phyloP scores from a whole-genome alignment of 2,888 invertebrate genomes.

The Xestobium rufovillosum region DNA sequence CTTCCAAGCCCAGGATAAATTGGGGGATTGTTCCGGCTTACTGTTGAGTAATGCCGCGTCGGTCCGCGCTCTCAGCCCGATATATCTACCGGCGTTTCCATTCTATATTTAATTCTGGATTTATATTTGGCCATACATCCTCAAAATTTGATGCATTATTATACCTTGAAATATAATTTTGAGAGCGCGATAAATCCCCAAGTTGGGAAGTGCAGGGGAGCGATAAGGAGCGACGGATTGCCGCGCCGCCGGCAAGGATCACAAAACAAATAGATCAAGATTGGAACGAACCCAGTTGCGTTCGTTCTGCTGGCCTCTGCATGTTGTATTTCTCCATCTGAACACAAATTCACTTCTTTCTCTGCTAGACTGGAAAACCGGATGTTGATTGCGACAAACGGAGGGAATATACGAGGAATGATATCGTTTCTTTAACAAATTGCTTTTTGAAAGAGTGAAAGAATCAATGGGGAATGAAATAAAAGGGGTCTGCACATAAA shows the following conservation, averaged over 20 bases:
- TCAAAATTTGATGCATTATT: conserved; percentile 44
- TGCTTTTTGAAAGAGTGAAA: conserved; percentile 34
- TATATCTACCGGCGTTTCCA: conserved; percentile 41
- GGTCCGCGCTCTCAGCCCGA: conserved; percentile 42
- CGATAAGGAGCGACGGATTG: conserved; percentile 42
- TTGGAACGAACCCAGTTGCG: conserved; percentile 36
- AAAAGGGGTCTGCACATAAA: too few species aligned
- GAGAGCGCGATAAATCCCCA: conserved; percentile 34
- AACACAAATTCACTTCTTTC: conserved; percentile 39
- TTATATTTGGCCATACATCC: conserved; percentile 43
- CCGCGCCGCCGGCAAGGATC: conserved; percentile 40
- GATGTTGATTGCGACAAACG: conserved; percentile 45
- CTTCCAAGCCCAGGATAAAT: conserved; percentile 43
- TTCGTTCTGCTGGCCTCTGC: conserved; percentile 39
- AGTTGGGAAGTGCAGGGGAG: conserved; percentile 34
- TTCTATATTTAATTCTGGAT: conserved; percentile 46
- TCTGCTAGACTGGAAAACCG: conserved; percentile 40
- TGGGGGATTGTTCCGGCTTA: conserved; percentile 45
- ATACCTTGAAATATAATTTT: conserved; percentile 44
- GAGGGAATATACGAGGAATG: conserved; percentile 37
- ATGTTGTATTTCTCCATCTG: conserved; percentile 23
- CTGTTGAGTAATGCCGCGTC: conserved; percentile 44
- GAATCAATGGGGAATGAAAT: too few species aligned
- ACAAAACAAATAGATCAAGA: conserved; percentile 46
- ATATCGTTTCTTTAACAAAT: conserved; percentile 37